Conservation (phyloP, 2,888 invertebrate species). For the Bombylius major region DNA sequence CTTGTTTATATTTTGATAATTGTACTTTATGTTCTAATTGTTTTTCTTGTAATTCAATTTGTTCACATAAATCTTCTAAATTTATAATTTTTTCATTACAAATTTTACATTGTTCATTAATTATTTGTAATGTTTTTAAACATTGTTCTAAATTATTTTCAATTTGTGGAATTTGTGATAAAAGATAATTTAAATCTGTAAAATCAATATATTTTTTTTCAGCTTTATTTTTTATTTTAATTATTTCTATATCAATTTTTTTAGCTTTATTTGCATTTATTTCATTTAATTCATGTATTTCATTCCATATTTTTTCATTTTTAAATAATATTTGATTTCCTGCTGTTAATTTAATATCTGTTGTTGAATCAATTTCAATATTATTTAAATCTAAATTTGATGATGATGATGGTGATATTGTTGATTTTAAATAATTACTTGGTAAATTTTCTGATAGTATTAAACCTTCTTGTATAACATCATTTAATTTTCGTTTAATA, state of each 20-base stretch:
- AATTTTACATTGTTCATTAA: constrained; percentile 42
- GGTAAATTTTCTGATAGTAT: constrained; percentile 26
- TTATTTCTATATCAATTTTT: constrained; percentile 38
- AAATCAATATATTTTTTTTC: constrained; percentile 22
- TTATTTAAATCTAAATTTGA: constrained; percentile 18
- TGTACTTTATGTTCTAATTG: constrained; percentile 51
- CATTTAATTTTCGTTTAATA: constrained; percentile 38
- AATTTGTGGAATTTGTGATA: constrained; percentile 29
- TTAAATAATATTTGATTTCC: constrained; percentile 50
- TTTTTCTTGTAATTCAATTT: constrained; percentile 47
- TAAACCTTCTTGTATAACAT: constrained; percentile 39
- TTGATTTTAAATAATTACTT: background rate
- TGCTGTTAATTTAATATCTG: constrained; percentile 40
- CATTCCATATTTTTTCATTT: constrained; percentile 53
- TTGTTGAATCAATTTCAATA: constrained; percentile 14
- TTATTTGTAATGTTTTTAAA: constrained; percentile 30
- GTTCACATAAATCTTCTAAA: constrained; percentile 50
- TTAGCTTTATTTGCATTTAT: constrained; percentile 45
- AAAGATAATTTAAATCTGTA: constrained; percentile 25
- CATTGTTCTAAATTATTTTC: constrained; percentile 33
- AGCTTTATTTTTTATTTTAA: constrained; percentile 29
- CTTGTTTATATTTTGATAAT: constrained; percentile 48
- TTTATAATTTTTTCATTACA: constrained; percentile 45
- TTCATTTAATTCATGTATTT: constrained; percentile 48
- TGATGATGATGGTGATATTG: background rate